These are phyloP conservation scores for Drosophila navojoa DNA, from an alignment of 1,140 invertebrate species.

Conservation along the genomic window DNA sequence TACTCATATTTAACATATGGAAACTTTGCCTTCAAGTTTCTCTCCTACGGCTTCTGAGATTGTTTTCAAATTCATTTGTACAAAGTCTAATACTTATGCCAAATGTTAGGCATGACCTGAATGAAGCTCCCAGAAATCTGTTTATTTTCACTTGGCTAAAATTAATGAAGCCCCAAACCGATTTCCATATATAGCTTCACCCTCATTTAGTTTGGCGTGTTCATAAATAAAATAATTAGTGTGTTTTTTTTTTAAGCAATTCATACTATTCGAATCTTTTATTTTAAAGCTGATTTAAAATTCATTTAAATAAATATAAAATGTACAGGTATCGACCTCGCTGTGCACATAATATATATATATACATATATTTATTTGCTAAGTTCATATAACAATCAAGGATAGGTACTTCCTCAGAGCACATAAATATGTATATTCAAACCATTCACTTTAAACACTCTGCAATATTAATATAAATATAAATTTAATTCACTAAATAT, in stretches of 20 bases:
- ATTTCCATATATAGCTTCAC: too few relatives aligned
- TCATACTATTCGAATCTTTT: neutral
- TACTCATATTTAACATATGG: too few relatives aligned
- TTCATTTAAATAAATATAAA: slow-evolving; percentile 7
- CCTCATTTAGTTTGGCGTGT: neutral
- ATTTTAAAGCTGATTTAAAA: slow-evolving; percentile 1
- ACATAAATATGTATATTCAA: slow-evolving; percentile 31
- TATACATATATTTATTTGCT: slow-evolving; percentile 19
- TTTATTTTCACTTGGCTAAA: too few relatives aligned
- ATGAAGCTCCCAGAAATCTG: too few relatives aligned
- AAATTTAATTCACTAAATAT: neutral
- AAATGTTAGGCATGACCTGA: too few relatives aligned
- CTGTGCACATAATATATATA: slow-evolving; percentile 4
- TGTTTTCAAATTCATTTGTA: too few relatives aligned
- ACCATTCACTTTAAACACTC: slow-evolving; percentile 8
- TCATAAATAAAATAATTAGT: slow-evolving; percentile 1
- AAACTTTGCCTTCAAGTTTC: too few relatives aligned
- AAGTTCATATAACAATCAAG: slow-evolving; percentile 30
- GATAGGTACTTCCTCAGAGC: slow-evolving; percentile 18
- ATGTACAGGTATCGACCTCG: slow-evolving; percentile 1
- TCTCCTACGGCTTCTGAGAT: too few relatives aligned
- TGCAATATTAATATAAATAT: slow-evolving; percentile 25
- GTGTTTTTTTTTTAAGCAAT: neutral
- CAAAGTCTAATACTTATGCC: too few relatives aligned
- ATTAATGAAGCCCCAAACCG: too few relatives aligned